Evolutionary conservation across 2,797 vertebrate genomes (phyloP).

Genomic region (Melopsittacus undulatus): DNA sequence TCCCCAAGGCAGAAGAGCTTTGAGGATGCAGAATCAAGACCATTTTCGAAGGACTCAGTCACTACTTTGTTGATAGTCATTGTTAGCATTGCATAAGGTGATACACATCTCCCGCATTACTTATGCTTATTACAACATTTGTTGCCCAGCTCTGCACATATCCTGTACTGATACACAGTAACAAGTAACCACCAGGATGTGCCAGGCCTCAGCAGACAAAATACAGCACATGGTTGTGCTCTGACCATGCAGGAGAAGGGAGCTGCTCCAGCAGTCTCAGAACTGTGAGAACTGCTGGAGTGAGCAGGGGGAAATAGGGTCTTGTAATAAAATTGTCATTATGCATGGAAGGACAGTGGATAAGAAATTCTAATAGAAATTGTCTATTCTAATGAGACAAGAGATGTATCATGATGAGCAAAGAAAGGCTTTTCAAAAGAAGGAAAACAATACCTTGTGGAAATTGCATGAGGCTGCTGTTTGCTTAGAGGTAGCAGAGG

Average conservation of each 20-base stretch:
- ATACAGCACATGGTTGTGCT: neutral
- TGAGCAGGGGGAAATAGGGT: neutral
- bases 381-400: neutral
- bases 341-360: neutral
- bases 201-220: neutral
- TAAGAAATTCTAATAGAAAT: neutral
- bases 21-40: neutral
- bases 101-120: neutral
- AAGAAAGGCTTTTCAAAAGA: neutral
- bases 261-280: neutral
- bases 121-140: neutral
- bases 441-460: neutral
- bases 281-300: neutral
- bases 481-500: constrained; percentile 1
- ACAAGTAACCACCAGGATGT: neutral
- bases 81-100: neutral
- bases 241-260: neutral
- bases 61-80: neutral
- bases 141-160: neutral
- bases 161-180: neutral
- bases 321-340: neutral
- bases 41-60: neutral
- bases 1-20: neutral
- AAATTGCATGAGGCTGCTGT: constrained; percentile 24
- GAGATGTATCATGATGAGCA: neutral